Conservation (phyloP, 2,797 vertebrate genomes). For the Philypnodon macrostomus region DNA sequence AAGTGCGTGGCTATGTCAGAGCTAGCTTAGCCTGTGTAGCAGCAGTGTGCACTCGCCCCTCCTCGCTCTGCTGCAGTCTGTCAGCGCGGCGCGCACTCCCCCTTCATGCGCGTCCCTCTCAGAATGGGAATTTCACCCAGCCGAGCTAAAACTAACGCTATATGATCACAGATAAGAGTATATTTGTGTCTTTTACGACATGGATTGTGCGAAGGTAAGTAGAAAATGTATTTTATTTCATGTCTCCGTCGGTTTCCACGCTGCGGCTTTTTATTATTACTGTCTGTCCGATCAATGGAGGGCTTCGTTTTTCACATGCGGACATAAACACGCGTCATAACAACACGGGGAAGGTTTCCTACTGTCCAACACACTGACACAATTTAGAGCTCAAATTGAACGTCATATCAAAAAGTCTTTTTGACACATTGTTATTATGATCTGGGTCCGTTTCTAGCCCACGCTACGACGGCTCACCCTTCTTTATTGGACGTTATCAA, state of each 20-base stretch:
- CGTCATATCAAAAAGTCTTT: background rate
- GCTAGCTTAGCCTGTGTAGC: slow-evolving; percentile 24
- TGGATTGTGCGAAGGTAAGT: slow-evolving; percentile 41
- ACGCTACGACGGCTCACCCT: slow-evolving; percentile 27
- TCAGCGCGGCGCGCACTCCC: slow-evolving; percentile 43
- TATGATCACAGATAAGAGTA: background rate
- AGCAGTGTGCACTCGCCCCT: slow-evolving; percentile 26
- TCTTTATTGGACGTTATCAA: slow-evolving; percentile 47
- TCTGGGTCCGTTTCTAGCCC: slow-evolving; percentile 57
- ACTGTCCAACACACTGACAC: slow-evolving; percentile 3
- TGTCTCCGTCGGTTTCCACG: background rate
- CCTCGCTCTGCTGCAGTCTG: slow-evolving; percentile 32
- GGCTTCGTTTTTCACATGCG: slow-evolving; percentile 44
- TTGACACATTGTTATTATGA: slow-evolving; percentile 29
- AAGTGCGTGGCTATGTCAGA: slow-evolving; percentile 15
- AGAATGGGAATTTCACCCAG: slow-evolving; percentile 60
- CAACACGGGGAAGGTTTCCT: slow-evolving; percentile 46
- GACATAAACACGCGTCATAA: slow-evolving; percentile 64
- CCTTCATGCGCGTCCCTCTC: slow-evolving; percentile 42
- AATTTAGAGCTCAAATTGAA: background rate
- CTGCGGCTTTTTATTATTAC: slow-evolving; percentile 8
- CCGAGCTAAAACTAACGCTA: slow-evolving; percentile 35
- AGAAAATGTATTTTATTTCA: fast-evolving
- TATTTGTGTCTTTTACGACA: background rate
- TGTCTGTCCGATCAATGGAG: slow-evolving; percentile 26